Base-by-base conservation (phyloP, 2,888 invertebrate species). In the Spilarctia lutea region DNA sequence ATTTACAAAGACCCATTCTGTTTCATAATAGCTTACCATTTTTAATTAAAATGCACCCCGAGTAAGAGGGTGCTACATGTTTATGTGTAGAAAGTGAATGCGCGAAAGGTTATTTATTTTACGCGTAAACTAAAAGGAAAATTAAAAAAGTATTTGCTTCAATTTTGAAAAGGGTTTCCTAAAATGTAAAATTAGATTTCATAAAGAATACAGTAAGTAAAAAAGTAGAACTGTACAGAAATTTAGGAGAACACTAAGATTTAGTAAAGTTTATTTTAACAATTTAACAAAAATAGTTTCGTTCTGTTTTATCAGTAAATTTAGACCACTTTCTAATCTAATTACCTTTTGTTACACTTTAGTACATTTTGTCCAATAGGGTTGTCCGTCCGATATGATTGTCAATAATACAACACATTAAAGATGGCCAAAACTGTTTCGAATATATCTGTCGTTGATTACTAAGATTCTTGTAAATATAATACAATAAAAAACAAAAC, bases 31-130 rank as follows among this genome's bases (percentile, higher is more conserved):
- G 84, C 87, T 85, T 84, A 86, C 85, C 82, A 85, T 88, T 90
- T 90, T 89, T 89, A 90, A 91, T 90, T 90, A 90, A 90, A 89
- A 87, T 88, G 87, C 87, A 86, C 82, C 84, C 83, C 75, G 76
- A 72, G 74, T 71, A 74, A 79, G 65, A 68, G 79, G 79, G 74
- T 71, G n/a, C n/a, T n/a, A n/a, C n/a, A n/a, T n/a, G n/a, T 68
- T 52, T 52, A 65, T 79, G 72, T 66, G 75, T 76, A 72, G 42
- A 75, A 70, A 73, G 66, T 74, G 35, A 75, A 77, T 77, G 71
- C 63, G 52, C 16, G 16, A 74, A 82, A 74, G 63, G 75, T 72
- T 71, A 72, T 78, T 77, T 79, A 60, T 68, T 75, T 74, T 60
- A 60, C 72, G 30, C 33, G 30, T n/a, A 35, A 42, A 60, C 42